A percentile compares a stretch with the other conserved stretches of the same genome.
Conservation (phyloP, 2,797 vertebrate species). For the Sciurus vulgaris region DNA sequence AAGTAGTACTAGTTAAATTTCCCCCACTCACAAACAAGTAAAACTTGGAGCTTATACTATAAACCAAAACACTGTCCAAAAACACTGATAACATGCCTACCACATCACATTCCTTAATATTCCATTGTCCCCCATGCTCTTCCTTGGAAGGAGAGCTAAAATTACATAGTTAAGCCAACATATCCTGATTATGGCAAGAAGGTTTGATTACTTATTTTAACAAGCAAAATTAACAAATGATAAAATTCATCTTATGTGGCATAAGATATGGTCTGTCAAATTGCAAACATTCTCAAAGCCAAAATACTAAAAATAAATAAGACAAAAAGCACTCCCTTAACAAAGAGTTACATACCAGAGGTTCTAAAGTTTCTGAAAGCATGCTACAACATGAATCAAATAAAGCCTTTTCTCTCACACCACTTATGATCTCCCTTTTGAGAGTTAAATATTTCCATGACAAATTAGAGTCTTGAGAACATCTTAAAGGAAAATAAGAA, state of each 20-base stretch:
- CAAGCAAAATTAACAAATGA: slow-evolving; percentile 31
- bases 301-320: neutral
- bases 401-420: neutral
- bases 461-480: neutral
- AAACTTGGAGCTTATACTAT: slow-evolving; percentile 7
- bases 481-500: slow-evolving; percentile 2
- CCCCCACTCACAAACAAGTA: neutral
- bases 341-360: neutral
- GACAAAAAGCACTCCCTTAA: neutral
- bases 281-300: slow-evolving; percentile 15
- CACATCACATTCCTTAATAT: neutral
- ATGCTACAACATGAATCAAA: neutral
- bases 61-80: neutral
- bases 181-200: neutral
- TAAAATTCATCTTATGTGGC: slow-evolving; percentile 36
- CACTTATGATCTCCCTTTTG: neutral
- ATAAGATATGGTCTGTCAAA: neutral
- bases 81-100: neutral
- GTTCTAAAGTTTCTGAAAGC: neutral
- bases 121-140: neutral
- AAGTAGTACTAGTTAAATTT: neutral
- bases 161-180: neutral
- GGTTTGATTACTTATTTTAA: slow-evolving; percentile 20
- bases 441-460: neutral
- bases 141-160: slow-evolving; percentile 27